Percentiles rank a stretch among this genome's conserved stretches.
Evolutionary conservation across 2,797 vertebrate species (phyloP).

Genomic region (Leptatherina wallacei): DNA sequence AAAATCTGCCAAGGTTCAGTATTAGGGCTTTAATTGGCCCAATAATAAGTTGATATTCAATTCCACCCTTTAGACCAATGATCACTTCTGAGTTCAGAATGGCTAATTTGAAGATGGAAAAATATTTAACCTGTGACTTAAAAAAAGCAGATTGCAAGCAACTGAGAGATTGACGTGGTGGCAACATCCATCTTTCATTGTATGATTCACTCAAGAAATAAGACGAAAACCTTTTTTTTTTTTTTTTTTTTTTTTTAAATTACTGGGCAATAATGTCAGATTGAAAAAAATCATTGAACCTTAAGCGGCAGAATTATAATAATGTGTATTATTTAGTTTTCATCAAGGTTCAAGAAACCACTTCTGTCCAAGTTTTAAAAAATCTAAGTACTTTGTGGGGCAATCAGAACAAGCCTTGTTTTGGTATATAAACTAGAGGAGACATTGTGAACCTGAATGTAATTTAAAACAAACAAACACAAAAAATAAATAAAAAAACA

Average conservation of each 20-base stretch:
- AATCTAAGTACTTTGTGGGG: too few species aligned
- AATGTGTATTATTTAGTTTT: not conserved
- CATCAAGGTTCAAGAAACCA: not conserved
- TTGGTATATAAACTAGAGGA: not conserved
- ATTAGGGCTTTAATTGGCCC: too few species aligned
- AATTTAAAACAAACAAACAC: not conserved
- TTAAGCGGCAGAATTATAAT: not conserved
- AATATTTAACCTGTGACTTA: not conserved
- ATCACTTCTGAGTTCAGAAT: not conserved
- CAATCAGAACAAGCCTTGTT: not conserved
- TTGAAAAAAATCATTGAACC: not conserved
- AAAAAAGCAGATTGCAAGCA: not conserved
- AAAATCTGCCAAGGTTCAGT: too few species aligned
- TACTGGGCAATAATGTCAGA: not conserved
- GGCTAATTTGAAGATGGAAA: not conserved
- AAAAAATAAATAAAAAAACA: too few species aligned
- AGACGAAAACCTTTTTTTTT: too few species aligned
- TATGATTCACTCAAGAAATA: not conserved
- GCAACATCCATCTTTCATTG: not conserved
- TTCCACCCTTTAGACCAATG: too few species aligned
- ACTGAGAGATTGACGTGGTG: not conserved
- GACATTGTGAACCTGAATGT: not conserved
- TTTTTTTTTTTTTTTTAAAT: not conserved
- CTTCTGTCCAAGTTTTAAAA: not conserved
- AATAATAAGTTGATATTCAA: too few species aligned